A percentile compares a stretch with the other conserved stretches of the same genome.
phyloP scores from a whole-genome alignment of 1,140 invertebrate genomes.

The Cyrtorhinus lividipennis region DNA sequence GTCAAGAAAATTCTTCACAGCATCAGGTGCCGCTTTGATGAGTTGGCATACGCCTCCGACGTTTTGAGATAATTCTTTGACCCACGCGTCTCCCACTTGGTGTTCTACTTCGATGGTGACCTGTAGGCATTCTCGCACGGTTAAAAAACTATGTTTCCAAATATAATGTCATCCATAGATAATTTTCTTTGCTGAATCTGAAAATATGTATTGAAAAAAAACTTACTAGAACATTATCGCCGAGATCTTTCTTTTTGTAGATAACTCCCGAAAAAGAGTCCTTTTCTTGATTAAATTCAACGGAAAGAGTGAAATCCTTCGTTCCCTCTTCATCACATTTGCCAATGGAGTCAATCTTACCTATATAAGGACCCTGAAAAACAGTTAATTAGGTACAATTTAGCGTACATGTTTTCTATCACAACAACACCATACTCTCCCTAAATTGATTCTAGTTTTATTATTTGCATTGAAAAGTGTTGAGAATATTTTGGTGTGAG shows the following conservation, averaged over 20 bases:
- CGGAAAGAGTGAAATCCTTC: not conserved
- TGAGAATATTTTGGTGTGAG: too few species aligned
- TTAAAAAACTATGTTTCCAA: not conserved
- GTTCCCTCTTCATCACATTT: not conserved
- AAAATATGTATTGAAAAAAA: not conserved
- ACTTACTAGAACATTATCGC: not conserved
- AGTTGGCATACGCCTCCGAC: not conserved
- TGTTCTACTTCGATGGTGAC: not conserved
- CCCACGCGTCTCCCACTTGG: not conserved
- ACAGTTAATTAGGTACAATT: too few species aligned
- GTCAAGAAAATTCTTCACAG: not conserved
- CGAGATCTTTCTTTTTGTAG: not conserved
- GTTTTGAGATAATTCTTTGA: not conserved
- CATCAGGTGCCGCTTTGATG: not conserved
- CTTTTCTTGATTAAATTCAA: not conserved
- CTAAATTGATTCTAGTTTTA: too few species aligned
- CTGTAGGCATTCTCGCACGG: constrained; percentile 1
- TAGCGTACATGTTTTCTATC: too few species aligned
- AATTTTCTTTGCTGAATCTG: too few species aligned
- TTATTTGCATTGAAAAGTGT: too few species aligned
- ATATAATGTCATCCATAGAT: too few species aligned
- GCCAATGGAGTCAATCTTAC: not conserved
- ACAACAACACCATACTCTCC: too few species aligned
- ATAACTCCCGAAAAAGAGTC: not conserved
- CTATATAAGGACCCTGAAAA: not conserved